These are phyloP conservation scores for Melinaea marsaeus DNA, from an alignment of 2,888 invertebrate species.

Conservation along the genomic window DNA sequence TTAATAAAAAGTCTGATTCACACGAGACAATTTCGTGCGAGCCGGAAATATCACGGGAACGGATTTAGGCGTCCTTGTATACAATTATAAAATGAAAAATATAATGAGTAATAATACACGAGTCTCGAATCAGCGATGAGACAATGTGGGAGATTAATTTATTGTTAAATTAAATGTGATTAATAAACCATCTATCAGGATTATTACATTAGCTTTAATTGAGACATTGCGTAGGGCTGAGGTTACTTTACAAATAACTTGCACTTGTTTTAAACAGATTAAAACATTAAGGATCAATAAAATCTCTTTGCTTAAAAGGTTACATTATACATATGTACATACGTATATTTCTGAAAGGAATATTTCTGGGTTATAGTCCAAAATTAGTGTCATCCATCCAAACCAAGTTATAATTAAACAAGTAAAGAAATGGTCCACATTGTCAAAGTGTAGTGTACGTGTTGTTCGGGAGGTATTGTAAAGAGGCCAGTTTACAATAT, in stretches of 20 bases:
- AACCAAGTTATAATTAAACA: not conserved
- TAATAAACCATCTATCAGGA: conserved; percentile 8
- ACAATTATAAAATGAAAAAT: conserved; percentile 57
- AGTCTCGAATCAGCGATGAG: conserved; percentile 43
- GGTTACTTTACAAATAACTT: no score
- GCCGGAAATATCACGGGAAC: conserved; percentile 68
- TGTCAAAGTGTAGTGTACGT: conserved; percentile 24
- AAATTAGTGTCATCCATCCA: no score
- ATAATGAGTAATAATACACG: conserved; percentile 57
- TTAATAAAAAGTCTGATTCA: conserved; percentile 67
- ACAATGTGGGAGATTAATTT: conserved; percentile 49
- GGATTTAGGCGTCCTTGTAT: conserved; percentile 73
- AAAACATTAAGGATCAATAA: no score
- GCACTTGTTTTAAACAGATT: no score
- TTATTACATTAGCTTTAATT: not conserved
- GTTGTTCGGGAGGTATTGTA: conserved; percentile 63
- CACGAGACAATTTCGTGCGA: conserved; percentile 64
- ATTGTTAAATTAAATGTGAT: conserved; percentile 32
- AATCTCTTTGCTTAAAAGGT: no score
- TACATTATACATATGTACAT: no score
- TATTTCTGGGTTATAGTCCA: no score
- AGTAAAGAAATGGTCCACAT: conserved; percentile 5
- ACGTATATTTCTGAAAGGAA: no score
- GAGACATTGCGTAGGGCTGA: not conserved
- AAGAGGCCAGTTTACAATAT: conserved; percentile 76